Evolutionary conservation across 35 echinoderm and acorn worm species (phyloP), one percentile per base, ranked within the genome.

Genomic region (Apostichopus japonicus): DNA sequence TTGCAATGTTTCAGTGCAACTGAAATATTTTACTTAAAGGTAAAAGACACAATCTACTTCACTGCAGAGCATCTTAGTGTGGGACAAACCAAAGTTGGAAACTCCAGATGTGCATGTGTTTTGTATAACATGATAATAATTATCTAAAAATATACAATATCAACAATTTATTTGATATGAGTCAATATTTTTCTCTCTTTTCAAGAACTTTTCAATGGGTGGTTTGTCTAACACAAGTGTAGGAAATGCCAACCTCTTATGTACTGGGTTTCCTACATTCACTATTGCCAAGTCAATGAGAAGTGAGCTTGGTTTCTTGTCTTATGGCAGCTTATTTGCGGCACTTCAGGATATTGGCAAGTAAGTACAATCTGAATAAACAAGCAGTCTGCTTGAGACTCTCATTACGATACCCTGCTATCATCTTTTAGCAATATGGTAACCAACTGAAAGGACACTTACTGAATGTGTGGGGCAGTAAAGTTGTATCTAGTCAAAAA

Each of bases 121-220:
- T 67, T 67, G 11, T 67, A 8, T 4, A 15, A 67, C 11, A 67
- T 15, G 63, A 9, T 67, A 0, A 19, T 19, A 67, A 67, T 67
- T 67, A 11, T 67, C 63, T 67, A 17, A 67, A 9, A 7, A 67
- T 4, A 15, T 11, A 67, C 19, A 8, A 15, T 3, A 10, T 17
- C 11, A 67, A 0, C 63, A 67, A 67, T 67, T 67, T 67, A 15
- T 19, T 67, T 10, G 19, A 15, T 67, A 19, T 67, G 33, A 44
- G 63, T 7, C 4, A 19, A 19, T 5, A 67, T 67, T 67, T 1
- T 44, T 89, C 33, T 54, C 19, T 89, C 22, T 89, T 72, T 89
- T 89, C 5, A n/a, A 89, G 86, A 89, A 89, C 51, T 89, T 72
- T 72, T 65, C 86, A 65, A 24, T 89, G 21, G 86, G 86, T 89